phyloP scores from a whole-genome alignment of 2,113 vertebrate species.

The Phylloscopus whistleri region DNA sequence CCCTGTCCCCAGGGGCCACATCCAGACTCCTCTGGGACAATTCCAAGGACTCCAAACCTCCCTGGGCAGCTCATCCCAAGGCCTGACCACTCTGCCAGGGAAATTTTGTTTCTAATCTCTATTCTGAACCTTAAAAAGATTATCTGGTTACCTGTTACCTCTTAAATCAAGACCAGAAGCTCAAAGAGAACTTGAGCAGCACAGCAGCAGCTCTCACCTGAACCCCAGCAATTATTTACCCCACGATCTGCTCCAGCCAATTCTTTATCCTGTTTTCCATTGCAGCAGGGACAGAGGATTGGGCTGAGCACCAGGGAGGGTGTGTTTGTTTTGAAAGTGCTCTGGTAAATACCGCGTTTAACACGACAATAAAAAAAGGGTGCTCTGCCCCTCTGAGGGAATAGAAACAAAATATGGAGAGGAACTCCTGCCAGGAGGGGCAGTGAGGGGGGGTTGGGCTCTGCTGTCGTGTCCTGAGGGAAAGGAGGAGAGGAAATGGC shows the following conservation, averaged over 20 bases:
- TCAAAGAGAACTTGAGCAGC: neutral
- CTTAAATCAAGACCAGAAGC: neutral
- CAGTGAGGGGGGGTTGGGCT: fast-evolving
- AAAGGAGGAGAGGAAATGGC: neutral
- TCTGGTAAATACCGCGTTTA: neutral
- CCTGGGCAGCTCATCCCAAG: neutral
- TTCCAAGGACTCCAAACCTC: neutral
- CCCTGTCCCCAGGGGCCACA: neutral
- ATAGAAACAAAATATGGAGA: neutral
- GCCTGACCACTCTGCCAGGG: neutral
- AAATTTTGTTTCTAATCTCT: neutral
- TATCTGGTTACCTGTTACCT: neutral
- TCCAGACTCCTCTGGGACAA: neutral
- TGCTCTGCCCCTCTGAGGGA: neutral
- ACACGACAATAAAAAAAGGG: neutral
- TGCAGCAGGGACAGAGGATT: neutral
- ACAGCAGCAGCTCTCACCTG: neutral
- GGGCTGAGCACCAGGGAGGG: neutral
- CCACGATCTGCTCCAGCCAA: neutral
- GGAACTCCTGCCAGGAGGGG: neutral
- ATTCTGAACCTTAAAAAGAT: neutral
- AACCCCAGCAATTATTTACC: neutral
- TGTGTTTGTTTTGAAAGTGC: constrained; percentile 33
- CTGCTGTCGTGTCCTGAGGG: fast-evolving
- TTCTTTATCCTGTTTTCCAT: neutral